Evolutionary conservation across 2,888 invertebrate species (phyloP).

Genomic region (Emmelina monodactyla): DNA sequence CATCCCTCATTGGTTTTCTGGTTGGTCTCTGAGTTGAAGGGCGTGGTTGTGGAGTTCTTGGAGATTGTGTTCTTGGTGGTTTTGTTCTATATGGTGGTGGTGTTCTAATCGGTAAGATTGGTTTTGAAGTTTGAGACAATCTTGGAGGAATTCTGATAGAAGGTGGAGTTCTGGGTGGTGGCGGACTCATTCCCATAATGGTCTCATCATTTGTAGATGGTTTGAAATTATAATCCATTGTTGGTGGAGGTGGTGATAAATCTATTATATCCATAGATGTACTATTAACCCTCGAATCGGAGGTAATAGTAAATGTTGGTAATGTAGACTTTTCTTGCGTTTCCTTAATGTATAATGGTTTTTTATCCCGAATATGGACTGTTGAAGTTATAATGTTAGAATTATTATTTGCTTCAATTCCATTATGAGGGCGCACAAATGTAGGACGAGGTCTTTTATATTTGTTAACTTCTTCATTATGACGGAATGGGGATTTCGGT

Average conservation of each 20-base stretch:
- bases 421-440: slow-evolving; percentile 29
- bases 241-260: slow-evolving; percentile 59
- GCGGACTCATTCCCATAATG: slow-evolving; percentile 67
- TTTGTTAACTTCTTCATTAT: slow-evolving; percentile 23
- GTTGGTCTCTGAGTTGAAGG: slow-evolving; percentile 33
- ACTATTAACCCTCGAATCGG: slow-evolving; percentile 30
- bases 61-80: slow-evolving; percentile 37
- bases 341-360: slow-evolving; percentile 46
- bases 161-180: slow-evolving; percentile 43
- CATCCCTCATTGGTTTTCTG: slow-evolving; percentile 41
- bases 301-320: slow-evolving; percentile 37
- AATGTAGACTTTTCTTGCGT: slow-evolving; percentile 32
- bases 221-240: slow-evolving; percentile 46
- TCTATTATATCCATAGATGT: slow-evolving; percentile 51
- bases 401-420: slow-evolving; percentile 28
- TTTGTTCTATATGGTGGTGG: slow-evolving; percentile 40
- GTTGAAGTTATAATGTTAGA: slow-evolving; percentile 57
- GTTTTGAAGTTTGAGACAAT: slow-evolving; percentile 33
- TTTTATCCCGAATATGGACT: slow-evolving; percentile 50
- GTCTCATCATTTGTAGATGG: slow-evolving; percentile 51
- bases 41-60: too few species aligned
- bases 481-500: slow-evolving; percentile 21
- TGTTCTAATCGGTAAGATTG: slow-evolving; percentile 34
- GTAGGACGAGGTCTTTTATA: slow-evolving; percentile 30
- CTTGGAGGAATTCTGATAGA: slow-evolving; percentile 32